Base-by-base conservation (phyloP, 2,888 invertebrate species). In the Drosophila mimica region DNA sequence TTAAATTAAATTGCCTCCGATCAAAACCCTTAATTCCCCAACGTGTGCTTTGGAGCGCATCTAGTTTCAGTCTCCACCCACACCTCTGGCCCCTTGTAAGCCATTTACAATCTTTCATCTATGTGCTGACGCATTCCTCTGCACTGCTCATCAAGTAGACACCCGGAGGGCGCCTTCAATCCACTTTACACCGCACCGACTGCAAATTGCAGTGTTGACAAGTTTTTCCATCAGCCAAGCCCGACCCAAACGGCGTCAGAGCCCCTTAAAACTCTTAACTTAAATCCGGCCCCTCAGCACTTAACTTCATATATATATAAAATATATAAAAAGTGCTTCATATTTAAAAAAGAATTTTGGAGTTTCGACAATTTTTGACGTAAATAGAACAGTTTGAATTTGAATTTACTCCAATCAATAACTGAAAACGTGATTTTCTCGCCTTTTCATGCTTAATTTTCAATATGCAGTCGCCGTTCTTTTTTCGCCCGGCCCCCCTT, bases 151-250 rank as follows among this genome's bases (percentile, higher is more conserved):
- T 81, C 78, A 81, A 70, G 72, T 49, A 57, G 72, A 75, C 69
- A 57, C 81, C 75, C 25, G 25, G 70, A 54, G 69, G 78, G 81
- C 52, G 81, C 59, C 62, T n/a, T 38, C 67, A 65, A 57, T 62
- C 46, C 68, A 56, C 71, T 70, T 81, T 25, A 25, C 25, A 25
- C 71, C 77, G 58, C 71, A 56, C 59, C 56, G 61, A 57, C 64
- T 87, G 88, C 79, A 88, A 85, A 70, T 69, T 88, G 84, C 88
- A 88, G 57, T 75, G 80, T 79, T 88, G 86, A 88, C 86, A 85
- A 83, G 82, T 77, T 80, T 70, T 82, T 63, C 67, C 68, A 68
- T 75, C 75, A 79, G 65, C 79, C 53, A 40, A 65, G 54, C 48
- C 38, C 49, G 36, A 17, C 36, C 43, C 17, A 46, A 17, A 51